Conservation (phyloP, 2,888 invertebrate genomes). For the Drosophila stalkeri region DNA sequence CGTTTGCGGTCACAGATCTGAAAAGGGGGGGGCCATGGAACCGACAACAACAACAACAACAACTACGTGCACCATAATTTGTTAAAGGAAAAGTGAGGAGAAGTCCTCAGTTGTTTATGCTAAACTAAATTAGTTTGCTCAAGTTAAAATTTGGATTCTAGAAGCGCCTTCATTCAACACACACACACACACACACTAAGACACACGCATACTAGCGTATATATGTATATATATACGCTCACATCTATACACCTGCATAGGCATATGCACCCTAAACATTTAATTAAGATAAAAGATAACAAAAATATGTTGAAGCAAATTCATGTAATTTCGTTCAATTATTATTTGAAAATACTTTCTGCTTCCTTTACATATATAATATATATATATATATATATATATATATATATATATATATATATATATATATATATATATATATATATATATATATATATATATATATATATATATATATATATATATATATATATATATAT, state of each 20-base stretch:
- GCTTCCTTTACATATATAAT: conserved; percentile 30
- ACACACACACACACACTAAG: conserved; percentile 16
- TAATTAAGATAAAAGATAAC: conserved; percentile 42
- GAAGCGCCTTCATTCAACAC: conserved; percentile 49
- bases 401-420: conserved; percentile 1
- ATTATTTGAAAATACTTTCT: conserved; percentile 15
- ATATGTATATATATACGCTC: conserved; percentile 6
- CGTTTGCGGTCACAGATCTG: conserved; percentile 94
- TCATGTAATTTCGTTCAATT: conserved; percentile 51
- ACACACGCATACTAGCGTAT: conserved; percentile 9
- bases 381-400: too few relatives aligned
- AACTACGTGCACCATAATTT: conserved; percentile 50
- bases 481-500: conserved; percentile 8
- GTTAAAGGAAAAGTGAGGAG: conserved; percentile 28
- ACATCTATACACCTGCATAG: conserved; percentile 19
- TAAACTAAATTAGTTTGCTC: conserved; percentile 80
- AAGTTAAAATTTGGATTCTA: conserved; percentile 48
- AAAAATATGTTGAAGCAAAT: conserved; percentile 14
- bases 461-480: conserved; percentile 1
- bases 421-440: conserved; percentile 8
- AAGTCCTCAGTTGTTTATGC: conserved; percentile 44
- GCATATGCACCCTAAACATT: conserved; percentile 27
- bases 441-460: too few relatives aligned
- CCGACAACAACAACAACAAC: conserved; percentile 49
- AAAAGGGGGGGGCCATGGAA: not conserved